phyloP scores from a whole-genome alignment of 2,888 invertebrate genomes.

The Eupithecia pulchellata region DNA sequence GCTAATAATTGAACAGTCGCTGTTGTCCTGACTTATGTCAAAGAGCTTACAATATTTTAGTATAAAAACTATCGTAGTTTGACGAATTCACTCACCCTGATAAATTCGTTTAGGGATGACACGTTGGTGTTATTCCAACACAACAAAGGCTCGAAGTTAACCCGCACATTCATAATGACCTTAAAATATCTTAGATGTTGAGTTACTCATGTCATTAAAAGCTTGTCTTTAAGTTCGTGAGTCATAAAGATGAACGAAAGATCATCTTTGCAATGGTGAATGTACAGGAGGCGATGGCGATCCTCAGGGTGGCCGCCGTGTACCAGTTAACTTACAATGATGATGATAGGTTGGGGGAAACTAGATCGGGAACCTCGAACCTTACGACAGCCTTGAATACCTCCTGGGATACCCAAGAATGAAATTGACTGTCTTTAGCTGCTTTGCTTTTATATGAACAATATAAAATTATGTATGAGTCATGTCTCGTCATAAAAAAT shows the following conservation, averaged over 20 bases:
- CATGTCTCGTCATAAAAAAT: neutral
- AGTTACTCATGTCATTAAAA: neutral
- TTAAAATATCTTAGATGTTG: neutral
- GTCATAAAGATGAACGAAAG: neutral
- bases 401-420: neutral
- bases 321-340: neutral
- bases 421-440: neutral
- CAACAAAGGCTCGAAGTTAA: no score
- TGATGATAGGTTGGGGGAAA: neutral
- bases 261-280: no score
- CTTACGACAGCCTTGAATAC: neutral
- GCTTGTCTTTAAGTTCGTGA: neutral
- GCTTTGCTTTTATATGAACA: neutral
- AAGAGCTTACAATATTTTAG: neutral
- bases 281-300: neutral
- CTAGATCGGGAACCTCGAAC: neutral
- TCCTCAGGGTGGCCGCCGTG: neutral
- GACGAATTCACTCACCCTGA: no score
- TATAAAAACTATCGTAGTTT: no score
- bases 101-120: no score
- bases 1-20: conserved; percentile 33
- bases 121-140: no score
- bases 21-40: neutral
- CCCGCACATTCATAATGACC: no score
- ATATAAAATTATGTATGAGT: neutral